These are phyloP conservation scores for Graphium colonna DNA, from an alignment of 2,888 invertebrate genomes.

Conservation along the genomic window DNA sequence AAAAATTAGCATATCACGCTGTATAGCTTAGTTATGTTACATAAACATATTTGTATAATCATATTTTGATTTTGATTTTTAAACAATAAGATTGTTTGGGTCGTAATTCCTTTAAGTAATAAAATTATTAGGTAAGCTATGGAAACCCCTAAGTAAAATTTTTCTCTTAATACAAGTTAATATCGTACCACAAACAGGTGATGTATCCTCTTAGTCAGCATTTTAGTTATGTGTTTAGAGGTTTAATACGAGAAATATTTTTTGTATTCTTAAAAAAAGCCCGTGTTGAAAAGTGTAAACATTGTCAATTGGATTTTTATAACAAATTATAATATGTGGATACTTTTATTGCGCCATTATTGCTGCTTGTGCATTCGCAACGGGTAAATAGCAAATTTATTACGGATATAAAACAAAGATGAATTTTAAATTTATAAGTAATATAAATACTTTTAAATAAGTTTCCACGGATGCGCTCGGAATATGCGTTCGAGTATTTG, in stretches of 20 bases:
- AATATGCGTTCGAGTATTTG: slow-evolving; percentile 30
- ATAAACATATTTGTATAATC: no score
- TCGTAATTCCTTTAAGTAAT: no score
- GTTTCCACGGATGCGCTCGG: slow-evolving; percentile 32
- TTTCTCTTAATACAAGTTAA: no score
- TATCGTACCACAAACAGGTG: no score
- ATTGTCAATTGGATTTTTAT: slow-evolving; percentile 20
- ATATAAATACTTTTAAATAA: slow-evolving; percentile 34
- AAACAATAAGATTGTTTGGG: no score
- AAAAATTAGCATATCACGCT: no score
- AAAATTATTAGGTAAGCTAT: no score
- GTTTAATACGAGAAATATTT: not conserved
- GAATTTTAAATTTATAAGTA: slow-evolving; percentile 38
- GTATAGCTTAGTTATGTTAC: no score
- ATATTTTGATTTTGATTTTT: no score
- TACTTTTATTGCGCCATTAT: slow-evolving; percentile 31
- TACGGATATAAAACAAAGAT: slow-evolving; percentile 36
- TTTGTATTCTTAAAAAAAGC: not conserved
- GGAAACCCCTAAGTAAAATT: no score
- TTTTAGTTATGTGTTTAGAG: no score
- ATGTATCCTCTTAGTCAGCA: no score
- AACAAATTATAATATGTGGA: slow-evolving; percentile 30
- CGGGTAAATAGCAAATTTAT: slow-evolving; percentile 34
- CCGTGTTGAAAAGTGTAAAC: not conserved
- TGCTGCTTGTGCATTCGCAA: slow-evolving; percentile 17